phyloP scores from a whole-genome alignment of 2,888 invertebrate species.

The Phalera bucephala region DNA sequence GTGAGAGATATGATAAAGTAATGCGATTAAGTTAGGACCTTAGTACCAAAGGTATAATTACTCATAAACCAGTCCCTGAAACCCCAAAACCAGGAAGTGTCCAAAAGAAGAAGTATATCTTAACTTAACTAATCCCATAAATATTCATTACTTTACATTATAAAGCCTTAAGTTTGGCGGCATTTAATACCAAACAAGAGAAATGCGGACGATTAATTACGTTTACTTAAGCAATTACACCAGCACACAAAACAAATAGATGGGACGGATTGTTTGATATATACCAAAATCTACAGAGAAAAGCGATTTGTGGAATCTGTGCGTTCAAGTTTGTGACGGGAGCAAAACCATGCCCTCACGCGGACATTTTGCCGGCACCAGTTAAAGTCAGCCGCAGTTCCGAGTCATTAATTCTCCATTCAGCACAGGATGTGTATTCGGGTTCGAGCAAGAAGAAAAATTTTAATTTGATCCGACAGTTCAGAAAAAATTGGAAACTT shows the following conservation, averaged over 20 bases:
- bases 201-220: conserved; percentile 1
- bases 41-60: too few species aligned
- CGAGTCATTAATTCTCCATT: conserved; percentile 11
- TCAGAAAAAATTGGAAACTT: too few species aligned
- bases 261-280: conserved; percentile 2
- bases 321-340: conserved; percentile 3
- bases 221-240: conserved; percentile 5
- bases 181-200: too few species aligned
- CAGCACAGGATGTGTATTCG: conserved; percentile 2
- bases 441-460: conserved; percentile 1
- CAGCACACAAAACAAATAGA: conserved; percentile 2
- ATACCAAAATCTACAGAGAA: conserved; percentile 1
- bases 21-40: too few species aligned
- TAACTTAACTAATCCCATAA: too few species aligned
- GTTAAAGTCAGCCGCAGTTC: conserved; percentile 10
- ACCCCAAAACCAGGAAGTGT: too few species aligned
- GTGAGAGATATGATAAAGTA: too few species aligned
- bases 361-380: conserved; percentile 7
- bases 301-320: conserved; percentile 3
- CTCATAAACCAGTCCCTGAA: too few species aligned
- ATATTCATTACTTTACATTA: not conserved
- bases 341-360: conserved; percentile 3
- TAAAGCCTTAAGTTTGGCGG: conserved; percentile 1
- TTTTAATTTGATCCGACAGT: too few species aligned
- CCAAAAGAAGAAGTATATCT: too few species aligned